phyloP scores from a whole-genome alignment of 2,113 vertebrate species.

The Mustela nigripes region DNA sequence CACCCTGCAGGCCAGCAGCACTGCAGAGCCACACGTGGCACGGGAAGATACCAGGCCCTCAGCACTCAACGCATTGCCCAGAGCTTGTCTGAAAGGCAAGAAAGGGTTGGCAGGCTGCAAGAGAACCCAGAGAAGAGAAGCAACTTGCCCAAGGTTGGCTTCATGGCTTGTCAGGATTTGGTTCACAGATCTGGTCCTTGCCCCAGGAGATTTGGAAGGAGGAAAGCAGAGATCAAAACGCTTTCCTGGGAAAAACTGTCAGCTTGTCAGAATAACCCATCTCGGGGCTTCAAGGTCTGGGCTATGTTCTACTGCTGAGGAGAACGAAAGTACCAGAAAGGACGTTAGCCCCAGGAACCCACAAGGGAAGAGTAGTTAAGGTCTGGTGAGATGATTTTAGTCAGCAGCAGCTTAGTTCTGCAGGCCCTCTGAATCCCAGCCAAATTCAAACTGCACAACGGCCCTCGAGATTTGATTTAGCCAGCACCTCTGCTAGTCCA shows the following conservation, averaged over 20 bases:
- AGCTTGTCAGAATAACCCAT: not conserved
- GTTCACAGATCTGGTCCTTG: not conserved
- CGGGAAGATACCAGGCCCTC: not conserved
- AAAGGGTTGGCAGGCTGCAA: not conserved
- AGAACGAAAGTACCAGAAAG: not conserved
- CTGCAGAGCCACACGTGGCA: not conserved
- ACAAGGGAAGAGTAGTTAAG: not conserved
- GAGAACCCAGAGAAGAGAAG: not conserved
- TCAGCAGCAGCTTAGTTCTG: not conserved
- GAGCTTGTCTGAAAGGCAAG: not conserved
- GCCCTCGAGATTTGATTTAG: not conserved
- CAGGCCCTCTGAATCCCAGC: not conserved
- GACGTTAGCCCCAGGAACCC: not conserved
- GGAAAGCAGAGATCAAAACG: not conserved
- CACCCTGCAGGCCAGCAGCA: not conserved
- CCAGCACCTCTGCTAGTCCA: not conserved
- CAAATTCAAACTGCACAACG: not conserved
- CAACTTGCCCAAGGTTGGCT: not conserved
- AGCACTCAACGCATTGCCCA: not conserved
- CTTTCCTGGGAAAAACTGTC: not conserved
- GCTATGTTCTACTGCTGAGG: not conserved
- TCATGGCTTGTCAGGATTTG: conserved; percentile 36
- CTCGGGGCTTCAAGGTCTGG: not conserved
- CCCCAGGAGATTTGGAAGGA: not conserved
- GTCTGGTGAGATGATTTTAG: not conserved